Evolutionary conservation across 2,797 vertebrate species (phyloP), one percentile per base, ranked within the genome.

Genomic region (Aythya fuligula): DNA sequence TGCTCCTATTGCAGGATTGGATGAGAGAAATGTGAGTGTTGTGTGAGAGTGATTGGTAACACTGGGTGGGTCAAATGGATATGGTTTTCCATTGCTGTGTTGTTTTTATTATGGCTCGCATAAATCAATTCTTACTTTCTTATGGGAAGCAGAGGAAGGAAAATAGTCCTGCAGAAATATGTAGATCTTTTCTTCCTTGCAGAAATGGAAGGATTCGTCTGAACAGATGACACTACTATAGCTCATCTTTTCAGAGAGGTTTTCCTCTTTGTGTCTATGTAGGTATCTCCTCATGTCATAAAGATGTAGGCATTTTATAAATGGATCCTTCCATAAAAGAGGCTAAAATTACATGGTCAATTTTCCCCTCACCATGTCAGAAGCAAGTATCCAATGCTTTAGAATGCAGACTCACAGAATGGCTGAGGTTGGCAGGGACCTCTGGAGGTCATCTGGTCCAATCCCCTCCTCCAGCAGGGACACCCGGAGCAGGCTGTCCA

Each of bases 301-400:
- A 58, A 58, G 15, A 87, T 25, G 22, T 58, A 45, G 45, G 11
- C 4, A 47, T 75, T 86, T 62, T 51, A 45, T 38, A 51, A 39
- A 18, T 10, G 41, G 13, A 32, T 25, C 5, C 49, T 73, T 79
- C 15, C 20, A 64, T 90, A 43, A 81, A 91, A 76, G 47, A 53
- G 18, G 17, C 14, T 15, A 17, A 5, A 5, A 9, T 56, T 51
- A 27, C 8, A 53, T 10, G 21, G 25, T 51, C 4, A 28, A 0
- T 47, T 47, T 85, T 88, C 24, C 25, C 8, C 3, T 60, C 20
- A 11, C 32, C 41, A 9, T 72, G 8, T 62, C 20, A 75, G 15
- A 8, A 79, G 7, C 22, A 80, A 67, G 17, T 6, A 13, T 62
- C 15, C 45, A 54, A 1, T 58, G 5, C 41, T 84, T 65, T 71